Evolutionary conservation across 2,113 vertebrate species (phyloP).

Genomic region (Equus quagga): DNA sequence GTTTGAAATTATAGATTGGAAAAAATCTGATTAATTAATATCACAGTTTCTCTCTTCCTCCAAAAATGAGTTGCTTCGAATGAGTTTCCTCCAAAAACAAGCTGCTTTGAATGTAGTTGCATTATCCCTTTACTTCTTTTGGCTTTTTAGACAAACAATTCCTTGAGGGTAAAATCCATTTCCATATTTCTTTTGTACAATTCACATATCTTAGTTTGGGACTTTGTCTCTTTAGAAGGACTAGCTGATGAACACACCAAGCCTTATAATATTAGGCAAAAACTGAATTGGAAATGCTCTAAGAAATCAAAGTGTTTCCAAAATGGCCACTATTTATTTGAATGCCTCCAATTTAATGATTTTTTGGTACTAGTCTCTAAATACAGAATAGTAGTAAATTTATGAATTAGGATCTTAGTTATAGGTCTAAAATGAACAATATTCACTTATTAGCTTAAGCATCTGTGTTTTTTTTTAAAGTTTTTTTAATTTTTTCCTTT

Average conservation of each 20-base stretch:
- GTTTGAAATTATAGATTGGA: not conserved
- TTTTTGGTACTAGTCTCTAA: conserved; percentile 1
- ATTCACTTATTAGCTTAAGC: conserved; percentile 17
- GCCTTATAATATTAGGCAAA: not conserved
- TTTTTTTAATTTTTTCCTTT: no score
- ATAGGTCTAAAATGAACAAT: not conserved
- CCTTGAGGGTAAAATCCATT: not conserved
- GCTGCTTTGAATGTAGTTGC: not conserved
- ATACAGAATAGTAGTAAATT: conserved; percentile 4
- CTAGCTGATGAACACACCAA: not conserved
- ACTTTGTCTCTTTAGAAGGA: not conserved
- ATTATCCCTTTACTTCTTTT: not conserved
- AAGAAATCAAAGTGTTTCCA: not conserved
- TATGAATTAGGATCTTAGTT: conserved; percentile 40
- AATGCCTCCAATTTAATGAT: conserved; percentile 13
- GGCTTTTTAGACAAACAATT: not conserved
- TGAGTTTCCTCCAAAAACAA: conserved; percentile 31
- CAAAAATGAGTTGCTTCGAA: conserved; percentile 32
- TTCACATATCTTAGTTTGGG: not conserved
- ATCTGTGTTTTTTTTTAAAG: not conserved
- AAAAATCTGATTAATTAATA: not conserved
- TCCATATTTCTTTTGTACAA: not conserved
- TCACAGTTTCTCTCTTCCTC: not conserved
- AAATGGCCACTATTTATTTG: not conserved
- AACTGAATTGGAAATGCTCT: not conserved